Percentiles rank a stretch among this genome's conserved stretches.
These are phyloP conservation scores for Microcebus tavaratra DNA, from an alignment of 2,113 vertebrate genomes.

Conservation along the genomic window DNA sequence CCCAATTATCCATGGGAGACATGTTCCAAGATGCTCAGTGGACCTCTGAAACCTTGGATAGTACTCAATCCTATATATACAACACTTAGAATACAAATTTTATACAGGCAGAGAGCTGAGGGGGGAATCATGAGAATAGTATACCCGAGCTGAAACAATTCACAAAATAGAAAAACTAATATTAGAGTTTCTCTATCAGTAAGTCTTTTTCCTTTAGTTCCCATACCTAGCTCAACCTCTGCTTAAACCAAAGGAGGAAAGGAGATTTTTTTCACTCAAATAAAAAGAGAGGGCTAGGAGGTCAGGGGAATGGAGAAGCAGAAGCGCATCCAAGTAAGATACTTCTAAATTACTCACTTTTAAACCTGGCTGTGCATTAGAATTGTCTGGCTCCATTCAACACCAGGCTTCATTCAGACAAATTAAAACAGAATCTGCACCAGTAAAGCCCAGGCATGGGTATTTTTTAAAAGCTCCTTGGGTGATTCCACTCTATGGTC, in stretches of 20 bases:
- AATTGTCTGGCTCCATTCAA: not conserved
- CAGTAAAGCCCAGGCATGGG: not conserved
- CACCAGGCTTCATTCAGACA: not conserved
- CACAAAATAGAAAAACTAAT: constrained; percentile 4
- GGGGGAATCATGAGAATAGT: not conserved
- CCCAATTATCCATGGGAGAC: not conserved
- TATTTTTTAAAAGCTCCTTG: not conserved
- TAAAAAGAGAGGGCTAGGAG: not conserved
- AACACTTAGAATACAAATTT: not conserved
- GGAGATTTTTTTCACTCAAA: not conserved
- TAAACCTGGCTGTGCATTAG: not conserved
- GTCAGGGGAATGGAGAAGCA: not conserved
- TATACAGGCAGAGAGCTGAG: not conserved
- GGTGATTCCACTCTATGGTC: not conserved
- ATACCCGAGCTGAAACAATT: not conserved
- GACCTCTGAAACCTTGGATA: not conserved
- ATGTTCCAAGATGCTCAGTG: not conserved
- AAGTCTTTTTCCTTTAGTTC: not conserved
- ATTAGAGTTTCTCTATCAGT: not conserved
- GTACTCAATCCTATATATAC: not conserved
- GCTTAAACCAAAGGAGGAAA: not conserved
- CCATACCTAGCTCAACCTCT: not conserved
- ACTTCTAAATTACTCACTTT: not conserved
- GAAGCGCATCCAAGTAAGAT: not conserved
- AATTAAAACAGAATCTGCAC: not conserved